Conservation (phyloP, 1,140 invertebrate genomes). For the Apis cerana region DNA sequence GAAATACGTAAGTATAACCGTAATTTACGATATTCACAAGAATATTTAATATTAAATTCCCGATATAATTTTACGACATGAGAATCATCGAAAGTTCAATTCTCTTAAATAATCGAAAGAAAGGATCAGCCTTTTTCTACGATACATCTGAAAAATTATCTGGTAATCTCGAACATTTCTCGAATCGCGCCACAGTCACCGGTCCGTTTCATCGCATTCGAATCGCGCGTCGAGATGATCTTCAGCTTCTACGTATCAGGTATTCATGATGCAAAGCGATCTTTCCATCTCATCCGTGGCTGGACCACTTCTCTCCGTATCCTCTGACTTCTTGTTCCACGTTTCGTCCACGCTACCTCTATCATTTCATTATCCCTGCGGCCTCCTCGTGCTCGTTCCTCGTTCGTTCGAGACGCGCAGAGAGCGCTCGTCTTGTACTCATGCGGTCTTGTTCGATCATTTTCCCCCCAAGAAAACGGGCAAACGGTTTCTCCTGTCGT, state of each 20-base stretch:
- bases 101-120: no score
- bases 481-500: background rate
- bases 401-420: no score
- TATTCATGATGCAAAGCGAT: conserved; percentile 47
- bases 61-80: background rate
- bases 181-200: background rate
- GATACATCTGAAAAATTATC: background rate
- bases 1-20: no score
- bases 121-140: no score
- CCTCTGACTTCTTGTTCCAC: background rate
- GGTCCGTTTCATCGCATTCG: background rate
- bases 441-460: background rate
- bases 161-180: background rate
- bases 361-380: background rate
- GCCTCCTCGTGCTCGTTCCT: background rate
- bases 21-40: background rate
- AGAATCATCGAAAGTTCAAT: no score
- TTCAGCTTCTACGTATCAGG: conserved; percentile 74
- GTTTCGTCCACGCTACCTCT: background rate
- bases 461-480: background rate
- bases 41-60: background rate
- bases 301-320: conserved; percentile 11
- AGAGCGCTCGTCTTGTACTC: background rate
- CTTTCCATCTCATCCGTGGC: background rate
- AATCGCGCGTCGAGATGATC: conserved; percentile 73